These are phyloP conservation scores for Nebria salina DNA, from an alignment of 2,888 invertebrate genomes.

Conservation along the genomic window DNA sequence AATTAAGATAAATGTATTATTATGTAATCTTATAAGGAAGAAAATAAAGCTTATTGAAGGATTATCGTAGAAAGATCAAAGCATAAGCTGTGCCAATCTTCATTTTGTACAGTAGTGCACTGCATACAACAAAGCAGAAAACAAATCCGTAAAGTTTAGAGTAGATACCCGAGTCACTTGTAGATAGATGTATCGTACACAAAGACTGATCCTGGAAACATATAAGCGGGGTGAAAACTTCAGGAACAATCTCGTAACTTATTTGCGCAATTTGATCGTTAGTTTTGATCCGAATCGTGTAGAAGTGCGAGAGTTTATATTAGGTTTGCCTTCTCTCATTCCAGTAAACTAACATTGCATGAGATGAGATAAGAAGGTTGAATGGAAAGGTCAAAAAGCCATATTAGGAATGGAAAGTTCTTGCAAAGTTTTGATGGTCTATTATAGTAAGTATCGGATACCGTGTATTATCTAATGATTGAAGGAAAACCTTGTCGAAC, in stretches of 20 bases:
- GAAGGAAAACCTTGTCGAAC: background rate
- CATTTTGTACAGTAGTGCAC: background rate
- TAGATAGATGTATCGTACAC: background rate
- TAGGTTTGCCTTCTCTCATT: background rate
- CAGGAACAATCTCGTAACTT: slow-evolving; percentile 38
- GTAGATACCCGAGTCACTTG: background rate
- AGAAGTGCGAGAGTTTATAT: background rate
- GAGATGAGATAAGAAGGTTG: background rate
- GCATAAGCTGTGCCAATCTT: background rate
- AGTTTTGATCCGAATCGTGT: slow-evolving; percentile 20
- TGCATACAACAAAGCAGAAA: background rate
- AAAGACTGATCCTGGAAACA: slow-evolving; percentile 3
- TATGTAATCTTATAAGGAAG: no score
- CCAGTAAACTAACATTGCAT: background rate
- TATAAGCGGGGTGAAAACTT: slow-evolving; percentile 35
- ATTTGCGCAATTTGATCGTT: slow-evolving; percentile 44
- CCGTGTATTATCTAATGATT: background rate
- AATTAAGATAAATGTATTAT: no score
- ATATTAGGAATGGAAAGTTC: background rate
- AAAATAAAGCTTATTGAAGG: background rate
- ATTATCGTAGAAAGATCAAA: background rate
- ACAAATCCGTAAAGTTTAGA: background rate
- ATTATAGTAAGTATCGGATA: background rate
- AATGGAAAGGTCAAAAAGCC: background rate
- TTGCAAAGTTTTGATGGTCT: background rate